Base-by-base conservation (phyloP, 2,113 vertebrate species). In the Kobus ellipsiprymnus region DNA sequence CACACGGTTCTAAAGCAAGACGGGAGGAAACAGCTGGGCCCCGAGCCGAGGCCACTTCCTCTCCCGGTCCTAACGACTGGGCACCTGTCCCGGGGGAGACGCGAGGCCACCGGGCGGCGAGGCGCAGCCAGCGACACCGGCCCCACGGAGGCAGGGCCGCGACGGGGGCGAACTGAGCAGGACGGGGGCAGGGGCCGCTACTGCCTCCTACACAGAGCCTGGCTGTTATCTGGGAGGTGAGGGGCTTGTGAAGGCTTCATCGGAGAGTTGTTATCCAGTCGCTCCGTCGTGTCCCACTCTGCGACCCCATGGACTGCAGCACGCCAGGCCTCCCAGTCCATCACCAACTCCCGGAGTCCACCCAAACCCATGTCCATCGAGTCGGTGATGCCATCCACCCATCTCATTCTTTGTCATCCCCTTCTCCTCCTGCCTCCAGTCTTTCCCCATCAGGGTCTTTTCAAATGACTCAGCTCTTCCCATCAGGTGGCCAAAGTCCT, bases 101-200 rank as follows among this genome's bases (percentile, higher is more conserved):
- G 59, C 33, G 29, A 64, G 33, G 29, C 71, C 48, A 13, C n/a
- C 17, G 25, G 40, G 50, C 4, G 8, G 71, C 46, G 33, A n/a
- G 62, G 55, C 44, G 11, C 55, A 23, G 55, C 19, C 27, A 23
- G 2, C n/a, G 46, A 67, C 52, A n/a, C 23, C 57, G 64, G 33
- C 12, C 59, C 3, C 14, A 4, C 1, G 21, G 33, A n/a, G 27
- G 52, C 3, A 40, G 33, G 60, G 16, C 57, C 3, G 7, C 2
- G 50, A 52, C 6, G 7, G 9, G 44, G 81, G 87, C 14, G 11
- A 3, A 2, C n/a, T 3, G 88, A 16, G 93, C 36, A 46, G 19
- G 40, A 40, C 7, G 74, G 60, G 30, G 59, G 14, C 50, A 17
- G 52, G 0, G 2, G 27, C 2, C n/a, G 8, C 29, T 36, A 29